Base-by-base conservation (phyloP, 2,113 vertebrate genomes). In the Bostrychus sinensis region DNA sequence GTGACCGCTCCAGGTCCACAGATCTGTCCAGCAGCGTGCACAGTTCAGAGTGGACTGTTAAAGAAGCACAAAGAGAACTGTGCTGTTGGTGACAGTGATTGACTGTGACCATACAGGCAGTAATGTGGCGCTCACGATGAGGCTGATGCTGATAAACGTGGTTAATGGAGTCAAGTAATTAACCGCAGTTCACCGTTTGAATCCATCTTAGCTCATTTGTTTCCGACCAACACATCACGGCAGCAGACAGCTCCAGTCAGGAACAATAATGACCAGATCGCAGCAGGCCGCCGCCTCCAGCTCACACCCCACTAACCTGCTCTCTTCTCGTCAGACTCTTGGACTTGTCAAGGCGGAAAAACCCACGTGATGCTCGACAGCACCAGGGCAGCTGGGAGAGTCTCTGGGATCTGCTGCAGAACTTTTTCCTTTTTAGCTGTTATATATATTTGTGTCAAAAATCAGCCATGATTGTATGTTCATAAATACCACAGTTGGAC, bases 161-260 rank as follows among this genome's bases (percentile, higher is more conserved):
- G 23, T 45, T 66, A 70, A 72, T 66, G 54, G 53, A 63, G 62
- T 63, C 32, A 53, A 55, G 57, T 46, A 60, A 79, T 75, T 59
- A 75, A 55, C 30, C 45, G 19, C 42, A 58, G 20, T 79, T 70
- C 42, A 62, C 45, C 6, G 39, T 82, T 76, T 70, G 41, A 66
- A 41, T 30, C 28, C 41, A 34, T 76, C 57, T 39, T 23, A 58
- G 39, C 48, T 66, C 28, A 72, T 70, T 66, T 68, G 51, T 56
- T 23, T 62, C 58, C 30, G 28, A n/a, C 59, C n/a, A 41, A 14
- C 64, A 66, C 64, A 66, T 45, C 54, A 16, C 17, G 7, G 48
- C 17, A 4, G 13, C 28, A 6, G 54, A 22, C 61, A 45, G 50
- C 46, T 55, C 43, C 7, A 30, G 36, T 51, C 12, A 54, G 45